Percentiles rank a stretch among this genome's conserved stretches.
Evolutionary conservation across 37 sponge, comb jelly and placozoan species (phyloP).

Genomic region (Ephydatia muelleri): DNA sequence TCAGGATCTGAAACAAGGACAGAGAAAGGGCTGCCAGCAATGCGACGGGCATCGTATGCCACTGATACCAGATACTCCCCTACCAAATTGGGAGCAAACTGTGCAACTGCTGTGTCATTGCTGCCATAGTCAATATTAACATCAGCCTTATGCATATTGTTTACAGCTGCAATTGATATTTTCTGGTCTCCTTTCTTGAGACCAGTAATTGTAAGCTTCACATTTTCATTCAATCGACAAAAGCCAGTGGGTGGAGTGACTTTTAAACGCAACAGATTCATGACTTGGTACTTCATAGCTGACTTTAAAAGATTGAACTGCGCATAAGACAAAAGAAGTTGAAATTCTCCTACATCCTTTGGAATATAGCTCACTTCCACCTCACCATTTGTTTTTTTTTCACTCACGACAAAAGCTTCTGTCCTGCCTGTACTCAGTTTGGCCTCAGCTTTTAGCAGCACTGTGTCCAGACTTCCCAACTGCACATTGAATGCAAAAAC

Average conservation of each 20-base stretch:
- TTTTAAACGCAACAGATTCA: conserved; percentile 23
- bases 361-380: conserved; percentile 34
- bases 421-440: conserved; percentile 25
- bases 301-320: conserved; percentile 36
- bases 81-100: conserved; percentile 57
- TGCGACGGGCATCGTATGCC: conserved; percentile 29
- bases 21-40: conserved; percentile 78
- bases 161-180: conserved; percentile 37
- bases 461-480: conserved; percentile 44
- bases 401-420: not conserved
- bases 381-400: conserved; percentile 11
- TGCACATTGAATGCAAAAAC: conserved; percentile 43
- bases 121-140: conserved; percentile 48
- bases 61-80: conserved; percentile 73
- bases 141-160: conserved; percentile 51
- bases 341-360: conserved; percentile 37
- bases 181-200: conserved; percentile 31
- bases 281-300: conserved; percentile 41
- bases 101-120: conserved; percentile 32
- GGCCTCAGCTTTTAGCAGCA: conserved; percentile 18
- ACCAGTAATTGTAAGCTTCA: conserved; percentile 66
- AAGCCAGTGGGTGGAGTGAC: conserved; percentile 56
- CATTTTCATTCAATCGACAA: conserved; percentile 52
- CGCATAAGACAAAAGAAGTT: conserved; percentile 46
- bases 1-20: conserved; percentile 62